Evolutionary conservation across 2,797 vertebrate species (phyloP), one percentile per base, ranked within the genome.

Genomic region (Labroides dimidiatus): DNA sequence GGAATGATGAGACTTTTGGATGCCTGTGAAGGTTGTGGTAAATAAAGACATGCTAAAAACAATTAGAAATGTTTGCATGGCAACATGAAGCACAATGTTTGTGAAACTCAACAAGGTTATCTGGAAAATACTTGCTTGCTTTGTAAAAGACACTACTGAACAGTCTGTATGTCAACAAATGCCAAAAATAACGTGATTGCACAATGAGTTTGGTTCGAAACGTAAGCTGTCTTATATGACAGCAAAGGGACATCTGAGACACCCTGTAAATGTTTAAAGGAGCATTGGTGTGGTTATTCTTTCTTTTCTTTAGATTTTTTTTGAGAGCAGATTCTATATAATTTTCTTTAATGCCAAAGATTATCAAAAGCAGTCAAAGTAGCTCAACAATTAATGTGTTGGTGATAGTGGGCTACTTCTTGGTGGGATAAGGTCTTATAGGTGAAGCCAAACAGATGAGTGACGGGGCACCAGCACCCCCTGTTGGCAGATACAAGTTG

Each of bases 401-500:
- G 11, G 37, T 39, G 12, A 13, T 2, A 47, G 17, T 0, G 16
- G 20, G 0, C 17, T 56, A 15, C 27, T 17, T 49, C 13, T 37
- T 30, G 6, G 16, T 21, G 20, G 19, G n/a, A 2, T 1, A 2
- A 30, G 33, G 23, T 36, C 30, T 9, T 12, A 17, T 1, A n/a
- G 16, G 50, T 20, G 64, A 43, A 36, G 33, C 21, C 7, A 0
- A n/a, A 10, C 41, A 42, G 33, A 42, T 4, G 53, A 37, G 23
- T 20, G 41, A 41, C 54, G 30, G 44, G 50, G n/a, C 72, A 72
- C 33, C 54, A 53, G 57, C 62, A 0, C 69, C 80, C 69, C 44
- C 80, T 82, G 56, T 66, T 66, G 72, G 68, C 39, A 64, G 54
- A 64, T 1, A 20, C 2, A 0, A 11, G 27, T 21, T 58, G 16